Evolutionary conservation across 2,113 vertebrate species (phyloP), one percentile per base, ranked within the genome.

Genomic region (Python bivittatus): DNA sequence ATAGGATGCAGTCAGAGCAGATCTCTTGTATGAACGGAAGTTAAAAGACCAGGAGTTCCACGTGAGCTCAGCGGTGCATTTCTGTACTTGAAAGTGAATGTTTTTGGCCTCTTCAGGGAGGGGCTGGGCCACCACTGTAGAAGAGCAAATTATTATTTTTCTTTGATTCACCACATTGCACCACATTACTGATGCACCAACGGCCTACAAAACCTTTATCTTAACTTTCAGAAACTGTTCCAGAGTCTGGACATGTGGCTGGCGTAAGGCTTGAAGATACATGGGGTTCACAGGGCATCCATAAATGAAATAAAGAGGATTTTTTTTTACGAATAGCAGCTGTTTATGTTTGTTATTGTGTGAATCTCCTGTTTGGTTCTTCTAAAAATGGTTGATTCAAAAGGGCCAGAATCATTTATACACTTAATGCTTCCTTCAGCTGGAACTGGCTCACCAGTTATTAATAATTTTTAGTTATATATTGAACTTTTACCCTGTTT

Each of bases 191-290:
- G 25, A 20, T 8, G 12, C 4, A 6, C 3, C 88, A 29, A 85
- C 0, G 84, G n/a, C 86, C 94, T 84, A 68, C 86, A 12, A 15
- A 8, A 1, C 84, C 88, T 56, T 88, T 96, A 1, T 94, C 53
- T 95, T 96, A 25, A 5, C 48, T 97, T 97, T 88, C 96, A 98
- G 98, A 72, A 86, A 88, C 91, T 87, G 92, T 90, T 94, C 92
- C 92, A 91, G 95, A 95, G 48, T 91, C 89, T 27, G 95, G 94
- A 88, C 91, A 42, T 22, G 87, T 57, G 86, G 91, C 56, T 38
- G 93, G 93, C 10, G n/a, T 1, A 0, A 61, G 33, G 27, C 11
- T 48, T 0, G 83, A 96, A 94, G 96, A 97, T 33, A 88, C 90
- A 48, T 92, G 91, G 23, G 42, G 93, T 92, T 93, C 96, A 84